These are phyloP conservation scores for Gymnarchus niloticus DNA, from an alignment of 2,113 vertebrate genomes.

Conservation along the genomic window DNA sequence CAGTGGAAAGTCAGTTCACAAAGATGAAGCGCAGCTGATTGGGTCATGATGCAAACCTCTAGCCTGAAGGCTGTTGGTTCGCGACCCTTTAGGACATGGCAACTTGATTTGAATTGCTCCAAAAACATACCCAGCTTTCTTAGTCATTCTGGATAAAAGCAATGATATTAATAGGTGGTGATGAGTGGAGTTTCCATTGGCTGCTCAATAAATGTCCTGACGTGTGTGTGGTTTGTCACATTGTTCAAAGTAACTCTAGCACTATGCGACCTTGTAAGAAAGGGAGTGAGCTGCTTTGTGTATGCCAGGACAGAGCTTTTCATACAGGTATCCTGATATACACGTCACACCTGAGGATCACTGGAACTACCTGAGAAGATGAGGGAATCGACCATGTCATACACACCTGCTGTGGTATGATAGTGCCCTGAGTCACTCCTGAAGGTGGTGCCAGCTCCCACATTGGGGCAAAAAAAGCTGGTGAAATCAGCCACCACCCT, in stretches of 20 bases:
- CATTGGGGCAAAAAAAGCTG: background rate
- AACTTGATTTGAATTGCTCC: background rate
- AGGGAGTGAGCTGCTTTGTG: too few relatives aligned
- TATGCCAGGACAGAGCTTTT: too few relatives aligned
- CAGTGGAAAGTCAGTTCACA: too few relatives aligned
- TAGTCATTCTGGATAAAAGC: background rate
- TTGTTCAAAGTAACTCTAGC: background rate
- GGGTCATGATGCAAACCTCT: background rate
- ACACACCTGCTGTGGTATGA: constrained; percentile 3
- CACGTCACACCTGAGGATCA: constrained; percentile 2
- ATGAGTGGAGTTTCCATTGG: too few relatives aligned
- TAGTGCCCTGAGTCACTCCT: background rate
- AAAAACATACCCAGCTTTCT: background rate
- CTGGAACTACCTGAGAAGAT: background rate
- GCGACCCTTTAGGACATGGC: background rate
- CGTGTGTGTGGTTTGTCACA: too few relatives aligned
- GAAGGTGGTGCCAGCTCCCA: background rate
- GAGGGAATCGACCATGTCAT: background rate
- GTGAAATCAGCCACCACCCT: too few relatives aligned
- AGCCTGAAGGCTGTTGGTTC: background rate
- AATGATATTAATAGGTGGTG: background rate
- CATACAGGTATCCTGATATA: too few relatives aligned
- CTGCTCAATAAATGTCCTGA: background rate
- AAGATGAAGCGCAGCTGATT: background rate
- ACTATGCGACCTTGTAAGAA: background rate